Conservation (phyloP, 35 echinoderm and acorn worm genomes). For the Chiridota heheva region DNA sequence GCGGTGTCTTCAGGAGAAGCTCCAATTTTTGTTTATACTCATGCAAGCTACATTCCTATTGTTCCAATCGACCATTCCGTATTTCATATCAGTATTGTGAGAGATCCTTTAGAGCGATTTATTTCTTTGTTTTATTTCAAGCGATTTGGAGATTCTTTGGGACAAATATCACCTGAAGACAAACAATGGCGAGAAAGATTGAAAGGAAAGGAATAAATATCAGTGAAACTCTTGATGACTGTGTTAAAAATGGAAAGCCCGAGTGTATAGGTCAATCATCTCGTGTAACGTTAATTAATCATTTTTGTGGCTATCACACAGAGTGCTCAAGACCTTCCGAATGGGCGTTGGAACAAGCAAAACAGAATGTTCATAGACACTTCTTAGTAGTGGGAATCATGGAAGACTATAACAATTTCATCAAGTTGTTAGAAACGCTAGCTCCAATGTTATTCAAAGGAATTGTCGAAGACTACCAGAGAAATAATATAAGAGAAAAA, state of each 20-base stretch:
- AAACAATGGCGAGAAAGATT: not conserved
- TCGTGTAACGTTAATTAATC: not conserved
- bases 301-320: constrained; percentile 34
- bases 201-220: not conserved
- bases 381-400: constrained; percentile 21
- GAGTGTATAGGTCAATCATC: constrained; percentile 24
- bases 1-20: too few relatives aligned
- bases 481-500: not conserved
- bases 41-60: not conserved
- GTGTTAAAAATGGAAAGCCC: constrained; percentile 5
- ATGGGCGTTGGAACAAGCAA: constrained; percentile 10
- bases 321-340: constrained; percentile 12
- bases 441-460: constrained; percentile 5
- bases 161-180: too few relatives aligned
- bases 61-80: not conserved
- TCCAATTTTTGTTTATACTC: constrained; percentile 34
- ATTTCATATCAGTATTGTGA: constrained; percentile 5
- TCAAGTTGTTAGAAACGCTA: constrained; percentile 23
- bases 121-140: constrained; percentile 39
- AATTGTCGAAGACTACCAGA: not conserved
- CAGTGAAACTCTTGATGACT: constrained; percentile 35
- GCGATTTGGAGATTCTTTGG: constrained; percentile 17
- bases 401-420: constrained; percentile 37
- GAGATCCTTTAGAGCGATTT: constrained; percentile 28
- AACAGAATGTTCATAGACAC: constrained; percentile 14